These are phyloP conservation scores for Malthinus seriepunctatus DNA, from an alignment of 2,888 invertebrate species.

Conservation along the genomic window DNA sequence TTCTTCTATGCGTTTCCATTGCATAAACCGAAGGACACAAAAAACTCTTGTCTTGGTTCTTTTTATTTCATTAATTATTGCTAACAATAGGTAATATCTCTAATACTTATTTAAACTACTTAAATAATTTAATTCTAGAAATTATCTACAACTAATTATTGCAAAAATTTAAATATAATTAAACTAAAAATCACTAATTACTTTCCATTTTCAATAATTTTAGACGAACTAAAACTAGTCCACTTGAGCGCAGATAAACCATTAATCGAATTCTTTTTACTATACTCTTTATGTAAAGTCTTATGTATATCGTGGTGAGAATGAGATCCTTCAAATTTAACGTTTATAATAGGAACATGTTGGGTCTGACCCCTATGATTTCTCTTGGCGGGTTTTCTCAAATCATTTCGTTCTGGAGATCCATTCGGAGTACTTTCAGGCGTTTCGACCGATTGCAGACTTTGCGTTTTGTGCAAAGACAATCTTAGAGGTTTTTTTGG, in stretches of 20 bases:
- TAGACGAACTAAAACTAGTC: constrained; percentile 29
- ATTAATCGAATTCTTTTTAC: constrained; percentile 16
- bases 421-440: constrained; percentile 44
- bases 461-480: constrained; percentile 81
- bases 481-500: constrained; percentile 84
- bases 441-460: constrained; percentile 73
- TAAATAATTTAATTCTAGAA: neutral
- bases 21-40: too few species aligned
- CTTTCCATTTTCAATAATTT: constrained; percentile 43
- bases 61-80: too few species aligned
- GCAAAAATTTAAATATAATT: neutral
- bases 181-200: constrained; percentile 28
- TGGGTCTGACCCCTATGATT: constrained; percentile 60
- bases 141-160: neutral
- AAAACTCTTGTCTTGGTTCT: too few species aligned
- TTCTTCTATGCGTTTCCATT: too few species aligned
- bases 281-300: constrained; percentile 15
- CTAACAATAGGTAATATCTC: neutral
- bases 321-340: constrained; percentile 24
- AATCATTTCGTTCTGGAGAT: constrained; percentile 37
- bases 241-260: constrained; percentile 29
- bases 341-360: constrained; percentile 19
- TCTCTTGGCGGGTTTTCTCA: constrained; percentile 63
- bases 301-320: constrained; percentile 12
- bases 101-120: constrained; percentile 14